Percentiles rank a stretch among this genome's conserved stretches.
Evolutionary conservation across 1,140 invertebrate genomes (phyloP).

Genomic region (Aphelinus atriplicis): DNA sequence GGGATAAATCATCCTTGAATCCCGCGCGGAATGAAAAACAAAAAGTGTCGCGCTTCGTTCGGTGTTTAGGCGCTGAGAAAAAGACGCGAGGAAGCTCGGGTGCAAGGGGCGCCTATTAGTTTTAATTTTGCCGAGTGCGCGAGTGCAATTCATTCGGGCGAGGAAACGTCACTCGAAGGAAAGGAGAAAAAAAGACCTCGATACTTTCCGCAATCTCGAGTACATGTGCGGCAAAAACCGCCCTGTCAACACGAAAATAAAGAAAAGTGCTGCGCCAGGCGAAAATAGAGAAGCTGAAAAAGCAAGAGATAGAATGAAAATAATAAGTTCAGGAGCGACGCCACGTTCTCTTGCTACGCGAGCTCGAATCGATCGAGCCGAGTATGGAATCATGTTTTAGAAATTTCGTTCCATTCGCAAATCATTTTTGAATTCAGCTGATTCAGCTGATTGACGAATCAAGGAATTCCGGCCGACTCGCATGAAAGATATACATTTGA

Average conservation of each 20-base stretch:
- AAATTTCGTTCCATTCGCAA: too few relatives aligned
- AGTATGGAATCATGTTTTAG: too few relatives aligned
- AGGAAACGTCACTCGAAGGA: background rate
- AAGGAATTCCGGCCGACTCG: too few relatives aligned
- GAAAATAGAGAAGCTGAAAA: background rate
- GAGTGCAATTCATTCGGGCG: background rate
- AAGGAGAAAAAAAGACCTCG: background rate
- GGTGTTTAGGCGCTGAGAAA: background rate
- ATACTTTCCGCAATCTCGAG: too few relatives aligned
- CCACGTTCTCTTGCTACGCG: too few relatives aligned
- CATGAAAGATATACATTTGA: too few relatives aligned
- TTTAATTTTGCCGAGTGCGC: constrained; percentile 18
- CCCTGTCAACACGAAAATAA: too few relatives aligned
- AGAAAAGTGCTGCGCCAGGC: background rate
- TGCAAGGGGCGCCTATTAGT: constrained; percentile 22
- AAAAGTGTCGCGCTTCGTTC: background rate
- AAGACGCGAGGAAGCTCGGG: background rate
- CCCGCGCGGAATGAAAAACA: constrained; percentile 1
- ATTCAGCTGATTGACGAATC: too few relatives aligned
- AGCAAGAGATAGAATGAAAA: background rate
- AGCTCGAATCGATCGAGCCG: too few relatives aligned
- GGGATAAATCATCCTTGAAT: background rate
- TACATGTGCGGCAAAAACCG: too few relatives aligned
- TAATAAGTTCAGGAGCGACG: too few relatives aligned
- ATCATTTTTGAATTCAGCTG: too few relatives aligned